Evolutionary conservation across 2,888 invertebrate genomes (phyloP).

Genomic region (Ormyrus rosae): DNA sequence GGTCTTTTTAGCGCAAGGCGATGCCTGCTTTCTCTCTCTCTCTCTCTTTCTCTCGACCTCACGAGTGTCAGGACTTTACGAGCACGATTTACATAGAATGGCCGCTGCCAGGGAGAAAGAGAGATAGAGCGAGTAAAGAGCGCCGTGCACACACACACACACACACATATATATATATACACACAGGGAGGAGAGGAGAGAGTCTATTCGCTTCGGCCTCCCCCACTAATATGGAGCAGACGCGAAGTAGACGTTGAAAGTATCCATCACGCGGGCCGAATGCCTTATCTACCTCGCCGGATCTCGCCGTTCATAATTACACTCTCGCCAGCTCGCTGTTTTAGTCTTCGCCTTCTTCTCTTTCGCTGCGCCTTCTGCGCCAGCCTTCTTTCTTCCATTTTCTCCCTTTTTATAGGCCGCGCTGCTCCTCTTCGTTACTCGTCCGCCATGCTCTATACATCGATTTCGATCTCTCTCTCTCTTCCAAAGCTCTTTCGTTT

Average conservation of each 20-base stretch:
- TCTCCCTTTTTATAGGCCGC: constrained; percentile 36
- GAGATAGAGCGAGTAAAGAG: constrained; percentile 54
- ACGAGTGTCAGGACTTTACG: constrained; percentile 70
- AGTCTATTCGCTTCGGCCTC: constrained; percentile 6
- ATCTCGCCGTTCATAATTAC: constrained; percentile 75
- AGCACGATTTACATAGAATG: constrained; percentile 72
- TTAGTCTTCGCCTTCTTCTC: constrained; percentile 47
- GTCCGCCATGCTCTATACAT: constrained; percentile 43
- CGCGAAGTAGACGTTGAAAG: constrained; percentile 74
- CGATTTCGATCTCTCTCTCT: constrained; percentile 46
- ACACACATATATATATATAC: not conserved
- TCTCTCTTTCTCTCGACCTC: constrained; percentile 55
- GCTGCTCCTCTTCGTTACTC: constrained; percentile 44
- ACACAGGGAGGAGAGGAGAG: constrained; percentile 55
- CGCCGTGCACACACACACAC: constrained; percentile 53
- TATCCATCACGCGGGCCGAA: constrained; percentile 72
- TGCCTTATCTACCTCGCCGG: constrained; percentile 70
- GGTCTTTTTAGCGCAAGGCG: constrained; percentile 54
- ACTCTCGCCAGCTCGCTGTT: constrained; percentile 66
- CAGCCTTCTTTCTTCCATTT: constrained; percentile 44
- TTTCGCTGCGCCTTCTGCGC: constrained; percentile 3
- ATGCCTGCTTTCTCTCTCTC: not conserved
- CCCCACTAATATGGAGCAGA: constrained; percentile 73
- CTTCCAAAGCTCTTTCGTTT: constrained; percentile 1
- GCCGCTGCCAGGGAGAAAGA: constrained; percentile 55